Evolutionary conservation across 2,113 vertebrate genomes (phyloP).

Genomic region (Python bivittatus): DNA sequence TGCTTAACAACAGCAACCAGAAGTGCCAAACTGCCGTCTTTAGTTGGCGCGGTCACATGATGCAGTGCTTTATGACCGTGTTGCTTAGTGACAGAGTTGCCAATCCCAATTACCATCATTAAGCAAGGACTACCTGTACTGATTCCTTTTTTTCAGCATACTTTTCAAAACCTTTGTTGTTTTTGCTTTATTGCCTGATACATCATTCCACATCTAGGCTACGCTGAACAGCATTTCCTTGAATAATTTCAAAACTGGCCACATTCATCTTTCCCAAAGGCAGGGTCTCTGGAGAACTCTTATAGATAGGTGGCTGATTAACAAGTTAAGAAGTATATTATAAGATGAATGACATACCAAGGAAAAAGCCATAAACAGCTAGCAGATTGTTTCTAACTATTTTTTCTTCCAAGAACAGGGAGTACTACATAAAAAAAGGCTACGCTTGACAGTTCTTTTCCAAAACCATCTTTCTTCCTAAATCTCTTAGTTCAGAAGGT

Average conservation of each 20-base stretch:
- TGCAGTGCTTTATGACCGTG: too few species aligned
- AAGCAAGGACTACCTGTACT: too few species aligned
- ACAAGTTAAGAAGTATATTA: constrained; percentile 32
- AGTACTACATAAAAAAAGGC: background rate
- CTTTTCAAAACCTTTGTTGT: background rate
- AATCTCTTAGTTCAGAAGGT: background rate
- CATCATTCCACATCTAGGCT: constrained; percentile 38
- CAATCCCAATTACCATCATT: too few species aligned
- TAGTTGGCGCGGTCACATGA: too few species aligned
- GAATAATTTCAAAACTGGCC: constrained; percentile 39
- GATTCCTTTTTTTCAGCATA: background rate
- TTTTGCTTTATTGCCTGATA: constrained; percentile 48
- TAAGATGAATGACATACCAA: constrained; percentile 31
- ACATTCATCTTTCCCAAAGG: constrained; percentile 39
- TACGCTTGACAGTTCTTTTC: background rate
- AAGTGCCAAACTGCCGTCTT: too few species aligned
- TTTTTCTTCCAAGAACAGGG: constrained; percentile 18
- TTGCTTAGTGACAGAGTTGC: too few species aligned
- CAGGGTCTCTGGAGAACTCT: constrained; percentile 43
- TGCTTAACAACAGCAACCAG: too few species aligned
- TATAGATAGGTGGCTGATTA: constrained; percentile 28
- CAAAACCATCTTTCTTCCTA: background rate
- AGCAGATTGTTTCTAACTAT: background rate
- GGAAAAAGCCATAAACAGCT: constrained; percentile 48
- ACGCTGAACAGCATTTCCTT: constrained; percentile 46